phyloP scores from a whole-genome alignment of 2,113 vertebrate species.

The Carassius gibelio region DNA sequence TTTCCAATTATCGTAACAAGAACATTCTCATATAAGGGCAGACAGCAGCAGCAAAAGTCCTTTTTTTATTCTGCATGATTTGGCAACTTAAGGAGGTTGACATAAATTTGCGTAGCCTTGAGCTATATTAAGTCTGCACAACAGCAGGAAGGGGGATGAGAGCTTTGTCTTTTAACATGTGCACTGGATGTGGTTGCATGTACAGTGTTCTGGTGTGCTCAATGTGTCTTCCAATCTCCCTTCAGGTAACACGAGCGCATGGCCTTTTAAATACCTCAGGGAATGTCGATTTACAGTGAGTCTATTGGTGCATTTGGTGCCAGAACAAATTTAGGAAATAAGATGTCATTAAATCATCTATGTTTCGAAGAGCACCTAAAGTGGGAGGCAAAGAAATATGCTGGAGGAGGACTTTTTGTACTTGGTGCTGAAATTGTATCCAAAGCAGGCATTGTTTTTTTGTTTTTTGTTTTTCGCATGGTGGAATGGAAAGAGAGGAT shows the following conservation, averaged over 20 bases:
- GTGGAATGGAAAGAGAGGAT: background rate
- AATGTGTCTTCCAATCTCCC: constrained; percentile 65
- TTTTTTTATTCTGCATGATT: constrained; percentile 72
- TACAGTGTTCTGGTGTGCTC: background rate
- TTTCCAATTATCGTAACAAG: constrained; percentile 80
- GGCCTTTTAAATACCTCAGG: constrained; percentile 65
- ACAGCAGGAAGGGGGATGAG: constrained; percentile 13
- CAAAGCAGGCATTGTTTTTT: background rate
- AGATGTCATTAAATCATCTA: constrained; percentile 78
- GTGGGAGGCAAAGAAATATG: constrained; percentile 63
- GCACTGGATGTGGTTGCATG: constrained; percentile 41
- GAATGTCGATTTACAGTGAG: constrained; percentile 55
- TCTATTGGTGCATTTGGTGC: constrained; percentile 74
- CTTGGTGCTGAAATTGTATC: background rate
- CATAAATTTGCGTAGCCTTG: constrained; percentile 63
- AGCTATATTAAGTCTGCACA: constrained; percentile 63
- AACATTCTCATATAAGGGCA: constrained; percentile 68
- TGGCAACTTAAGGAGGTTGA: constrained; percentile 66
- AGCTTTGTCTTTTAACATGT: constrained; percentile 63
- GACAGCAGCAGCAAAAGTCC: constrained; percentile 59
- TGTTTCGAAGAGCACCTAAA: constrained; percentile 73
- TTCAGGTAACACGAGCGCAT: constrained; percentile 69
- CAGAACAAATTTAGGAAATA: constrained; percentile 77
- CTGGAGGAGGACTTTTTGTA: background rate
- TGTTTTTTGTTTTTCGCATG: background rate